phyloP scores from a whole-genome alignment of 2,888 invertebrate genomes.

The Agriopis marginaria region DNA sequence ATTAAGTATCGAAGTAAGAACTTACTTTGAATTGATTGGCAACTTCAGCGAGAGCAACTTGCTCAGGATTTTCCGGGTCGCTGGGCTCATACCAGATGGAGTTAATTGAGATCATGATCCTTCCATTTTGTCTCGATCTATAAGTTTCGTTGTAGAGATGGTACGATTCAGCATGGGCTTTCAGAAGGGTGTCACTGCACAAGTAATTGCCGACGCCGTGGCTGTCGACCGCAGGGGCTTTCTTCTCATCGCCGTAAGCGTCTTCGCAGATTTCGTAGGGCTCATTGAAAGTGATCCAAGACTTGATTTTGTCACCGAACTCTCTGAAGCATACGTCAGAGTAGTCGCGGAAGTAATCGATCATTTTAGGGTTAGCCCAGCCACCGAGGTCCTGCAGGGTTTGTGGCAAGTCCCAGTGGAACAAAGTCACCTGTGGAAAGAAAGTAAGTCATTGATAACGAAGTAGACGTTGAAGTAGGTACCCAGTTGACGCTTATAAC shows the following conservation, averaged over 20 bases:
- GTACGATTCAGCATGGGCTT: slow-evolving; percentile 89
- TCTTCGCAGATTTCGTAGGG: slow-evolving; percentile 85
- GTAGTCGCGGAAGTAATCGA: slow-evolving; percentile 86
- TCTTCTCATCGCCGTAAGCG: slow-evolving; percentile 83
- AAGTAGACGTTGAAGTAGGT: background rate
- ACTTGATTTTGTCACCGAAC: slow-evolving; percentile 86
- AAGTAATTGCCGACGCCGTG: slow-evolving; percentile 88
- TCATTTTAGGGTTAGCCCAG: slow-evolving; percentile 83
- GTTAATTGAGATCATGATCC: slow-evolving; percentile 83
- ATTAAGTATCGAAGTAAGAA: slow-evolving; percentile 4
- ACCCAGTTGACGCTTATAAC: background rate
- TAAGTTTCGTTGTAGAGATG: slow-evolving; percentile 88
- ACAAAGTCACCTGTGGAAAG: slow-evolving; percentile 84
- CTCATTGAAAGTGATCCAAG: slow-evolving; percentile 91
- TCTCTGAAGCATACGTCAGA: slow-evolving; percentile 83
- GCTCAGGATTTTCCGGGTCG: slow-evolving; percentile 72
- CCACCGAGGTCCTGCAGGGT: slow-evolving; percentile 85
- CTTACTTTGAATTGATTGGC: slow-evolving; percentile 83
- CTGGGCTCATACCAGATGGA: slow-evolving; percentile 84
- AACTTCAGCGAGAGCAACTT: slow-evolving; percentile 77
- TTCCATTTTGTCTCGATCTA: slow-evolving; percentile 83
- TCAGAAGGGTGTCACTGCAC: slow-evolving; percentile 88
- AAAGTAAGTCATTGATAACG: background rate
- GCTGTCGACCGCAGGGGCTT: slow-evolving; percentile 84
- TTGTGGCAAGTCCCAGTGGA: slow-evolving; percentile 90